phyloP scores from a whole-genome alignment of 2,888 invertebrate genomes.

The Octodonta nipae region DNA sequence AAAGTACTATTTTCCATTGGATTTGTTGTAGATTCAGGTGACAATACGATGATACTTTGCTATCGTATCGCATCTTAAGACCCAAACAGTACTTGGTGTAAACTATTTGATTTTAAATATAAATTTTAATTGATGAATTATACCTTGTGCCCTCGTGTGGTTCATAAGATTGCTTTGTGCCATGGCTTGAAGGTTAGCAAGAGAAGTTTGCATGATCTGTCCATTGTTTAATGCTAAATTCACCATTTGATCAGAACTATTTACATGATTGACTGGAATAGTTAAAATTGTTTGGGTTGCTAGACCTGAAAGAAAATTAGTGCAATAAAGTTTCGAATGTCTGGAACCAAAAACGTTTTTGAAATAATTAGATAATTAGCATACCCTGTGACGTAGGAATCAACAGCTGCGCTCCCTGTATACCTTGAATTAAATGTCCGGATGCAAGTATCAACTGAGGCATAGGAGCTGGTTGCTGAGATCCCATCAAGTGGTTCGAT shows the following conservation, averaged over 20 bases:
- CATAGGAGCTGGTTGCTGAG: constrained; percentile 57
- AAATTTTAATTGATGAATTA: too few species aligned
- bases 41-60: too few species aligned
- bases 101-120: too few species aligned
- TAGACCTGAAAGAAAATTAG: constrained; percentile 52
- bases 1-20: too few species aligned
- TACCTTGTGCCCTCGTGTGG: constrained; percentile 8
- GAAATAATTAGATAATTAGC: not conserved
- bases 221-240: constrained; percentile 73
- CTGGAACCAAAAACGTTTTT: not conserved
- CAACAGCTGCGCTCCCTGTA: constrained; percentile 84
- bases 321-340: not conserved
- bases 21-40: too few species aligned
- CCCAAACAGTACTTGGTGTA: too few species aligned
- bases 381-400: constrained; percentile 68
- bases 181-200: constrained; percentile 67
- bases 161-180: constrained; percentile 52
- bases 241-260: constrained; percentile 55
- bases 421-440: constrained; percentile 82
- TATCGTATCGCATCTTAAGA: too few species aligned
- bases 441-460: constrained; percentile 85
- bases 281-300: constrained; percentile 91
- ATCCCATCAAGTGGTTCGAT: constrained; percentile 44
- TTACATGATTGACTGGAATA: constrained; percentile 84
- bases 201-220: constrained; percentile 71